Conservation (phyloP, 2,888 invertebrate genomes). For the Patella ulyssiponensis region DNA sequence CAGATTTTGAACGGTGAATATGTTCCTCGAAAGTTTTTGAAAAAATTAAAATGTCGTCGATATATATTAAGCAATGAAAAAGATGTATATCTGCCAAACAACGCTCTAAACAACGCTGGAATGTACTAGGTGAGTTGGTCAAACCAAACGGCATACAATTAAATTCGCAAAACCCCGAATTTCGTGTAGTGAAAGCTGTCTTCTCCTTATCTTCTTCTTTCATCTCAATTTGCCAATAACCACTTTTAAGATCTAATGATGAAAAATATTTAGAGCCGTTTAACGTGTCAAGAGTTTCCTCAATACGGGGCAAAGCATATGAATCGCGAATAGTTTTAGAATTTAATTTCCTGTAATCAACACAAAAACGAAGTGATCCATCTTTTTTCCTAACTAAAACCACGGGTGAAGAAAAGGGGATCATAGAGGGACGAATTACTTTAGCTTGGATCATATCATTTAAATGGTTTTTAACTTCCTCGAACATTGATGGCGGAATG, state of each 20-base stretch:
- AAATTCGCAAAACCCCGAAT: slow-evolving; percentile 35
- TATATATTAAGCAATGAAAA: slow-evolving; percentile 40
- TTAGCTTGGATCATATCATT: slow-evolving; percentile 27
- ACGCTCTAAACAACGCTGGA: slow-evolving; percentile 34
- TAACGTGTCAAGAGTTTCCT: slow-evolving; percentile 37
- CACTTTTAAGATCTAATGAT: slow-evolving; percentile 34
- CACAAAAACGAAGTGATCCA: slow-evolving; percentile 33
- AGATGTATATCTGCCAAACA: slow-evolving; percentile 38
- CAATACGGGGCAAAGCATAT: slow-evolving; percentile 28
- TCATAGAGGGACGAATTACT: slow-evolving; percentile 24
- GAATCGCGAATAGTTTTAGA: slow-evolving; percentile 31
- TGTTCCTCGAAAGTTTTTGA: slow-evolving; percentile 37
- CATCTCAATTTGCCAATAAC: slow-evolving; percentile 33
- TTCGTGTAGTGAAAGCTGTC: slow-evolving; percentile 37
- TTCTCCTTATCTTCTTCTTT: slow-evolving; percentile 33
- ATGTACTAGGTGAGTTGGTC: slow-evolving; percentile 37
- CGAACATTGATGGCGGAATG: slow-evolving; percentile 34
- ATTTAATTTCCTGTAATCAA: slow-evolving; percentile 34
- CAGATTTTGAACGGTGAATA: slow-evolving; percentile 29
- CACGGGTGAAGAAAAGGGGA: slow-evolving; percentile 31
- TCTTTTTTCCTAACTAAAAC: slow-evolving; percentile 38
- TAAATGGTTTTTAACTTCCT: slow-evolving; percentile 34
- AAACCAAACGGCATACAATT: slow-evolving; percentile 35
- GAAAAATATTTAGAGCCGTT: slow-evolving; percentile 29
- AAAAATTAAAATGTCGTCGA: slow-evolving; percentile 46